These are phyloP conservation scores for Drosophila subsilvestris DNA, from an alignment of 2,888 invertebrate genomes.

Conservation along the genomic window DNA sequence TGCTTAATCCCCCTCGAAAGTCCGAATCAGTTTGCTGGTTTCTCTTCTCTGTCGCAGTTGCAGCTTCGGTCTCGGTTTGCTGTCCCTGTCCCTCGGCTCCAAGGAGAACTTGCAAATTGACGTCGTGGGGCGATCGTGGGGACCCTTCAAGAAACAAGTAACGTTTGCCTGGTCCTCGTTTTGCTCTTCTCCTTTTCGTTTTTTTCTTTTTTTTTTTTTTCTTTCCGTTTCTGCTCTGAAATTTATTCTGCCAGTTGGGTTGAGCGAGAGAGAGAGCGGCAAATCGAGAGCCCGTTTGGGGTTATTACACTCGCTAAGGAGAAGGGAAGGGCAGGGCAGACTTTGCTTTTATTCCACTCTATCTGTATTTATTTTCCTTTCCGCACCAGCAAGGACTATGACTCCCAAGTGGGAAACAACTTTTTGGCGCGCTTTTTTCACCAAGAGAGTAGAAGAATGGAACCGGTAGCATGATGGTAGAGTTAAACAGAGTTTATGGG, in stretches of 20 bases:
- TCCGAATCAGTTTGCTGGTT: conserved; percentile 18
- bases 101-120: conserved; percentile 74
- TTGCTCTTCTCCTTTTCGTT: conserved; percentile 19
- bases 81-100: conserved; percentile 20
- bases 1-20: not conserved
- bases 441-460: conserved; percentile 2
- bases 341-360: conserved; percentile 30
- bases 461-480: conserved; percentile 7
- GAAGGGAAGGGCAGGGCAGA: conserved; percentile 7
- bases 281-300: conserved; percentile 48
- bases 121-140: conserved; percentile 68
- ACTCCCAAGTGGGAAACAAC: conserved; percentile 28
- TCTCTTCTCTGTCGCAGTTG: conserved; percentile 11
- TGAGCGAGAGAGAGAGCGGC: conserved; percentile 18
- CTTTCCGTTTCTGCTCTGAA: conserved; percentile 34
- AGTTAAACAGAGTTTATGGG: conserved; percentile 37
- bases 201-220: conserved; percentile 7
- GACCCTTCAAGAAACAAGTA: conserved; percentile 70
- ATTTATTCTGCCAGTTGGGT: conserved; percentile 59
- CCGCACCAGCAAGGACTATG: conserved; percentile 52
- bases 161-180: conserved; percentile 35
- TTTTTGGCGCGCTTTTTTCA: conserved; percentile 63
- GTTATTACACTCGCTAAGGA: conserved; percentile 62
- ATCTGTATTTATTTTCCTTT: conserved; percentile 17
- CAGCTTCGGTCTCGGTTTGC: conserved; percentile 17